Base-by-base conservation (phyloP, 2,888 invertebrate genomes). In the Agonopterix alstromeriana region DNA sequence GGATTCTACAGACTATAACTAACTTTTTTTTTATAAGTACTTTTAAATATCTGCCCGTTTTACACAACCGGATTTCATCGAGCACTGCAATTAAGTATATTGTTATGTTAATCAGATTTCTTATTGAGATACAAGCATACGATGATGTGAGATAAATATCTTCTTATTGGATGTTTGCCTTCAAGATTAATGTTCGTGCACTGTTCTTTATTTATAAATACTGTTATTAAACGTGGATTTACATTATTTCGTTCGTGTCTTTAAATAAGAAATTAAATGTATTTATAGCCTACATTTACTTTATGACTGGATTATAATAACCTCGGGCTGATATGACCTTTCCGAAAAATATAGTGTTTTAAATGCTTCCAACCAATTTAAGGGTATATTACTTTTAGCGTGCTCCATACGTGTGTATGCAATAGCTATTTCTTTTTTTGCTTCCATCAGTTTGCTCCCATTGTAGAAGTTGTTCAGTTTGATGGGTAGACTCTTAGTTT, bases 31-130 rank as follows among this genome's bases (percentile, higher is more conserved):
- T n/a, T 27, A 27, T 27, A 27, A 27, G 27, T 27, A 27, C 27
- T 27, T 27, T 27, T 27, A 27, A 27, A 27, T 27, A 27, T 27
- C 27, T 17, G 35, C 10, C 17, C 42, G 35, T 14, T 47, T 42
- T 36, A 10, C 35, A 47, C 45, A 47, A 47, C 47, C 36, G 47
- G 47, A 47, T 42, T 47, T 35, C 36, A 42, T 8, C 12, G 47
- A 9, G 10, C 36, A 38, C 14, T 47, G 48, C 50, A 52, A 52
- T 60, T 60, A 60, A 53, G 43, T 48, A 52, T 52, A 58, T 61
- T 61, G 61, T 61, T 56, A 60, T 61, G 60, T 58, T 60, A 61
- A 61, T 60, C 57, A 55, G 56, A 58, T 57, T 50, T 54, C 53
- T 53, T 56, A 57, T 57, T 54, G 58, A 58, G 53, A 49, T 48